A percentile compares a stretch with the other conserved stretches of the same genome.
Evolutionary conservation across 2,797 vertebrate species (phyloP).

Genomic region (Channa striata): DNA sequence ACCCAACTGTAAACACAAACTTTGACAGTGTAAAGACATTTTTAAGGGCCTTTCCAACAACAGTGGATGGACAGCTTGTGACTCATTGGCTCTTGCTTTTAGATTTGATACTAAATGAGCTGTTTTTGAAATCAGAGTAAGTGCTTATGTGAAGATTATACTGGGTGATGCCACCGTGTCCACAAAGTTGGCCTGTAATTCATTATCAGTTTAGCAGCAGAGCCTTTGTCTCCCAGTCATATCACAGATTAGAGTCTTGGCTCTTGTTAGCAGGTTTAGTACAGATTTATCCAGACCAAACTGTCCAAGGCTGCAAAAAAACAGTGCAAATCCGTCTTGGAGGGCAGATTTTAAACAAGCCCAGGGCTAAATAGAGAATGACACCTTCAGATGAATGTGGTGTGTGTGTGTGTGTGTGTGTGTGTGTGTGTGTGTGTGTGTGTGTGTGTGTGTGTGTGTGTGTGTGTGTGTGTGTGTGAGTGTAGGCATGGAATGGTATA

Average conservation of each 20-base stretch:
- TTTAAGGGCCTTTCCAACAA: slow-evolving; percentile 18
- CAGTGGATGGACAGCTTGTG: slow-evolving; percentile 20
- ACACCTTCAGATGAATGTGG: slow-evolving; percentile 27
- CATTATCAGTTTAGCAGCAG: slow-evolving; percentile 66
- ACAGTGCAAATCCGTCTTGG: slow-evolving; percentile 29
- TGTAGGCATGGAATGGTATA: background rate
- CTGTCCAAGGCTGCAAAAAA: slow-evolving; percentile 55
- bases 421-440: too few relatives aligned
- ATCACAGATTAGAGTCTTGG: slow-evolving; percentile 74
- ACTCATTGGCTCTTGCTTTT: slow-evolving; percentile 14
- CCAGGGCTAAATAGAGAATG: slow-evolving; percentile 34
- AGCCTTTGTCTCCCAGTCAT: slow-evolving; percentile 68
- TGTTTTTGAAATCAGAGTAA: slow-evolving; percentile 25
- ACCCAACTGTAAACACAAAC: slow-evolving; percentile 34
- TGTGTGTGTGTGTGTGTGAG: slow-evolving; percentile 6
- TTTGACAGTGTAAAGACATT: slow-evolving; percentile 24
- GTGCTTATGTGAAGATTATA: slow-evolving; percentile 28
- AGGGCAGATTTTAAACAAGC: slow-evolving; percentile 33
- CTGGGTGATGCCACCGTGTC: slow-evolving; percentile 30
- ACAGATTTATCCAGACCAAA: slow-evolving; percentile 62
- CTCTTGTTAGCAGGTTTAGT: slow-evolving; percentile 63
- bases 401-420: slow-evolving; percentile 3
- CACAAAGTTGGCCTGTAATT: slow-evolving; percentile 54
- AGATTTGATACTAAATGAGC: slow-evolving; percentile 16
- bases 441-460: slow-evolving; percentile 8